Conservation (phyloP, 2,113 vertebrate genomes). For the Bos taurus region ARS-UCD2.0 NC_037337.1:29288501-29289000, state of each 20-base stretch:
- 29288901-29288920: neutral
- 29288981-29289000: neutral
- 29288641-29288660: neutral
- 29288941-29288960: neutral
- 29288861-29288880: neutral
- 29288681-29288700: neutral
- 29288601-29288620: neutral
- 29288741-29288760: neutral
- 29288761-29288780: neutral
- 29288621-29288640: neutral
- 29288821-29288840: neutral
- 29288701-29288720: neutral
- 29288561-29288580: neutral
- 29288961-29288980: neutral
- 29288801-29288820: neutral
- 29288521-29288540: neutral
- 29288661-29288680: neutral
- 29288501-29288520: neutral
- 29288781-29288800: neutral
- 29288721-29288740: neutral
- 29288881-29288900: neutral
- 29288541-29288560: neutral
- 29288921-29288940: neutral
- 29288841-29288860: neutral
- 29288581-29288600: neutral